Percentiles rank a stretch among this genome's conserved stretches.
phyloP scores from a whole-genome alignment of 2,113 vertebrate species.

The Tringa solitaria region DNA sequence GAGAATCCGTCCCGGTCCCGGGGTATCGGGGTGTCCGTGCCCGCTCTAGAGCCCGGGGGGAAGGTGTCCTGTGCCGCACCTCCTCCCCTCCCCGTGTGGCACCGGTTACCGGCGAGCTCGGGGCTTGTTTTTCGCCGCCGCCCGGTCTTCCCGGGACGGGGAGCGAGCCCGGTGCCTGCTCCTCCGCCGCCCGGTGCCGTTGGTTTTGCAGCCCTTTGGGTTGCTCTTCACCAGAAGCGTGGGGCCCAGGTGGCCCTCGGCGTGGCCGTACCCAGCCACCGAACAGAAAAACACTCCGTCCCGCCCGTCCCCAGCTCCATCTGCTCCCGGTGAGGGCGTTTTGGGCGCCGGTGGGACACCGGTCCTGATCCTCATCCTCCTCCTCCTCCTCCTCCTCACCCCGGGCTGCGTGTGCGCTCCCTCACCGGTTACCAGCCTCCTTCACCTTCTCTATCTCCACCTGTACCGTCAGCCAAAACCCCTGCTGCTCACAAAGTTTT shows the following conservation, averaged over 20 bases:
- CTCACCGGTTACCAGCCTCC: not conserved
- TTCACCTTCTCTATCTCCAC: not conserved
- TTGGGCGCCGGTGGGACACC: not conserved
- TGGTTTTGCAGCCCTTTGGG: not conserved
- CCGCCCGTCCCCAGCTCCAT: not conserved
- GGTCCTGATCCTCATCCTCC: not conserved
- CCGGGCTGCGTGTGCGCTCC: not conserved
- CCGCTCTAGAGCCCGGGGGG: not conserved
- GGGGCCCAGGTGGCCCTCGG: not conserved
- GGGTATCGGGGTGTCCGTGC: rapidly evolving
- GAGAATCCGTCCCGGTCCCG: not conserved
- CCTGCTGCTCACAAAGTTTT: not conserved
- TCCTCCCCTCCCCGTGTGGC: not conserved
- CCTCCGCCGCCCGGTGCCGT: not conserved
- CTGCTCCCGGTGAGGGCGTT: not conserved
- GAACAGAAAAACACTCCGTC: rapidly evolving
- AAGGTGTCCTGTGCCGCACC: not conserved
- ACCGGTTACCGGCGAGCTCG: not conserved
- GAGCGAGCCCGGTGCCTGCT: not conserved
- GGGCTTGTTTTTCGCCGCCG: not conserved
- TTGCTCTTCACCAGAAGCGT: not conserved
- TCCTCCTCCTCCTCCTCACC: not conserved
- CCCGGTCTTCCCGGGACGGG: not conserved
- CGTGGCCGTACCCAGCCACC: not conserved
- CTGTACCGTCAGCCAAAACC: not conserved